Evolutionary conservation across 2,888 invertebrate genomes (phyloP).

Genomic region (Caenorhabditis japonica): DNA sequence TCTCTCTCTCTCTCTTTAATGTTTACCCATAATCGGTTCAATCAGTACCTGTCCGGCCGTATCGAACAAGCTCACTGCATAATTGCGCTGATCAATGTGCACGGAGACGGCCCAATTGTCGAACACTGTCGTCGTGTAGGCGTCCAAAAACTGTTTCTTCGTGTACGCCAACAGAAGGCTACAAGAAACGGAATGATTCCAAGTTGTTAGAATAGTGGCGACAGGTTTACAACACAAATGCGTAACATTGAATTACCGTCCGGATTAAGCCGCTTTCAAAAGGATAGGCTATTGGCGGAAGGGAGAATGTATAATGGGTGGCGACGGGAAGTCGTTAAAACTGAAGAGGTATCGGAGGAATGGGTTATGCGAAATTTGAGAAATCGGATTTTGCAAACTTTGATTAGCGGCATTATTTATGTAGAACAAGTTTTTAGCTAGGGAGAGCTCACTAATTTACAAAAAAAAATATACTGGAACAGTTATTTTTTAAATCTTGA

Average conservation of each 20-base stretch:
- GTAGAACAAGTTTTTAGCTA: too few relatives aligned
- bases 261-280: too few relatives aligned
- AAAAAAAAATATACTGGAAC: too few relatives aligned
- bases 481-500: too few relatives aligned
- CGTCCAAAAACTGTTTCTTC: slow-evolving; percentile 65
- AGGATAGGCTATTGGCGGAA: slow-evolving; percentile 13
- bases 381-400: too few relatives aligned
- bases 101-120: slow-evolving; percentile 72
- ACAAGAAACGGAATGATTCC: slow-evolving; percentile 39
- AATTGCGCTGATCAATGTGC: slow-evolving; percentile 64
- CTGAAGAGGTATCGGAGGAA: too few relatives aligned
- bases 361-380: too few relatives aligned
- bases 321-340: neutral
- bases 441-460: too few relatives aligned
- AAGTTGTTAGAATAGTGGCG: too few relatives aligned
- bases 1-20: too few relatives aligned
- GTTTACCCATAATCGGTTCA: slow-evolving; percentile 27
- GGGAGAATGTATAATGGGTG: neutral
- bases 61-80: slow-evolving; percentile 70
- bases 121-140: slow-evolving; percentile 71
- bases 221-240: neutral
- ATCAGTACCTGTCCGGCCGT: slow-evolving; percentile 70
- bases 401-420: too few relatives aligned
- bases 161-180: slow-evolving; percentile 73
- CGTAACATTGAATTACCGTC: neutral